Base-by-base conservation (phyloP, 2,113 vertebrate species). In the Picathartes gymnocephalus region DNA sequence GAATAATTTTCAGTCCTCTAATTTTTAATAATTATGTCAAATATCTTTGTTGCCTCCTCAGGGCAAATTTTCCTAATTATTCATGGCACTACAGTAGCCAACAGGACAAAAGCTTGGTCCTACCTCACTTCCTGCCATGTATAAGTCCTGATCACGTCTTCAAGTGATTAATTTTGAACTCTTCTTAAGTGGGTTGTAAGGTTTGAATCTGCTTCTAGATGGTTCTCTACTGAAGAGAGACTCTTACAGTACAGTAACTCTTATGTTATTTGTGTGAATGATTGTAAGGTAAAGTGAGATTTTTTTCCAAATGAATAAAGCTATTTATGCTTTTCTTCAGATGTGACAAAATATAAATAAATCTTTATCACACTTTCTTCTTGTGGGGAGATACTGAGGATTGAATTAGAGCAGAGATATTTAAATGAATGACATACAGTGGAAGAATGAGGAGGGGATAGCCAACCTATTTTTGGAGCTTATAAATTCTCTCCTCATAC, bases 301-400 rank as follows among this genome's bases (percentile, higher is more conserved):
- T 57, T 82, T 94, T 95, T 90, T 68, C 51, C 33, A 80, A 83
- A 94, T 35, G 19, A 73, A 57, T 90, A 33, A 35, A 87, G 25
- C 7, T 44, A 53, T 68, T 79, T 71, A 30, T 88, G 28, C 80
- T 82, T 33, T 68, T 95, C 33, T 85, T 81, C 69, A 90, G 56
- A 72, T 62, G 16, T 68, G 30, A 8, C 35, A 91, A 87, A 86
- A 94, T 81, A 71, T 84, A 89, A 91, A 94, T 78, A 83, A 89
- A 40, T 33, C 42, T 87, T 68, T 79, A 56, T 89, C 33, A 40
- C 69, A 66, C 10, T 50, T 92, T 44, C 37, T 44, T 44, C 11
- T 71, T 66, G 25, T 51, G 19, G n/a, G 44, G 20, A 60, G 7
- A 51, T 74, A 62, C 13, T 70, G 51, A 81, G 25, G 40, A 20